Conservation (phyloP, 1,140 invertebrate genomes). For the Hormaphis cornu region DNA sequence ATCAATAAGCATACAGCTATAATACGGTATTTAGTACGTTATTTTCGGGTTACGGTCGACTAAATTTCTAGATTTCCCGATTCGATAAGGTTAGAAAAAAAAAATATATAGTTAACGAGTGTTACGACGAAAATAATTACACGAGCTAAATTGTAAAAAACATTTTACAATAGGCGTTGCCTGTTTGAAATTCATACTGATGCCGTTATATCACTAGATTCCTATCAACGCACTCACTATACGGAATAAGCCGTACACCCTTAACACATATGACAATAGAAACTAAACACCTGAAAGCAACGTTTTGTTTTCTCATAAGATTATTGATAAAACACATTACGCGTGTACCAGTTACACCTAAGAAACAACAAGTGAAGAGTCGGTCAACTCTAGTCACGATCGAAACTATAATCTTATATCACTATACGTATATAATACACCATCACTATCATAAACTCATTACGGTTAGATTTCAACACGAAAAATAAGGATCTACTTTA, state of each 20-base stretch:
- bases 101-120: too few relatives aligned
- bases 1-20: conserved; percentile 12
- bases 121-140: conserved; percentile 5
- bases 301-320: neutral
- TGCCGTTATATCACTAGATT: too few relatives aligned
- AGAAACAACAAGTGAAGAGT: neutral
- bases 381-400: neutral
- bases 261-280: neutral
- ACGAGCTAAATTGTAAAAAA: too few relatives aligned
- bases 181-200: too few relatives aligned
- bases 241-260: too few relatives aligned
- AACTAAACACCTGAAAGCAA: neutral
- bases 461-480: neutral
- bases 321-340: conserved; percentile 7
- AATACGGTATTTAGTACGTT: neutral
- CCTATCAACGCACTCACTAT: too few relatives aligned
- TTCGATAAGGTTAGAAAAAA: conserved; percentile 19
- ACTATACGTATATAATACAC: neutral
- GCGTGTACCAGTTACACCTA: too few relatives aligned
- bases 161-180: too few relatives aligned
- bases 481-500: neutral
- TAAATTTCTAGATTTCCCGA: conserved; percentile 17
- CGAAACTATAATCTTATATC: neutral
- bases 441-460: neutral
- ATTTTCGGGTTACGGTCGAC: neutral